These are phyloP conservation scores for Lottia scabra DNA, from an alignment of 2,888 invertebrate species.

Conservation along the genomic window DNA sequence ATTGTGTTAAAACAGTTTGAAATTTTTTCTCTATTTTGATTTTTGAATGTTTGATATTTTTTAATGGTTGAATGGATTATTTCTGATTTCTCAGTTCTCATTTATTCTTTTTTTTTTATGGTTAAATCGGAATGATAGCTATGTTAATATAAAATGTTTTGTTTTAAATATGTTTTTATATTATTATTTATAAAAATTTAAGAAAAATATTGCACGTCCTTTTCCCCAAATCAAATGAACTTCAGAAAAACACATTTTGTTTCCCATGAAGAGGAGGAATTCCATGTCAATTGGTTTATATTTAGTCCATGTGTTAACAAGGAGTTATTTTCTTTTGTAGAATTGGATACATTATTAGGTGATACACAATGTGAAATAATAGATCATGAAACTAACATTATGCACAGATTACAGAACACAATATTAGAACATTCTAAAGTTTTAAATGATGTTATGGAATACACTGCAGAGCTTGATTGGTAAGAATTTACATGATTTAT, in stretches of 20 bases:
- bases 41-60: background rate
- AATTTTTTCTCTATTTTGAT: background rate
- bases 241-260: too few relatives aligned
- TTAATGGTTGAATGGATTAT: background rate
- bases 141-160: too few relatives aligned
- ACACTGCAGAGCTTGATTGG: constrained; percentile 80
- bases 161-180: too few relatives aligned
- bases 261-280: background rate
- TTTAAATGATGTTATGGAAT: constrained; percentile 74
- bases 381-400: constrained; percentile 83
- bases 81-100: background rate
- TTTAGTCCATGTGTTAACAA: background rate
- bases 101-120: background rate
- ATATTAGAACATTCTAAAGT: constrained; percentile 75
- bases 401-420: constrained; percentile 77
- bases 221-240: too few relatives aligned
- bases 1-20: background rate
- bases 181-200: too few relatives aligned
- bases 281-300: background rate
- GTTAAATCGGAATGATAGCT: constrained; percentile 5
- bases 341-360: constrained; percentile 82
- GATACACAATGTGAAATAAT: constrained; percentile 83
- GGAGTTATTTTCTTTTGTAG: constrained; percentile 67
- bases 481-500: constrained; percentile 58
- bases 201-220: too few relatives aligned